A percentile compares a stretch with the other conserved stretches of the same genome.
Evolutionary conservation across 2,797 vertebrate genomes (phyloP).

Genomic region (Xenopus petersii): DNA sequence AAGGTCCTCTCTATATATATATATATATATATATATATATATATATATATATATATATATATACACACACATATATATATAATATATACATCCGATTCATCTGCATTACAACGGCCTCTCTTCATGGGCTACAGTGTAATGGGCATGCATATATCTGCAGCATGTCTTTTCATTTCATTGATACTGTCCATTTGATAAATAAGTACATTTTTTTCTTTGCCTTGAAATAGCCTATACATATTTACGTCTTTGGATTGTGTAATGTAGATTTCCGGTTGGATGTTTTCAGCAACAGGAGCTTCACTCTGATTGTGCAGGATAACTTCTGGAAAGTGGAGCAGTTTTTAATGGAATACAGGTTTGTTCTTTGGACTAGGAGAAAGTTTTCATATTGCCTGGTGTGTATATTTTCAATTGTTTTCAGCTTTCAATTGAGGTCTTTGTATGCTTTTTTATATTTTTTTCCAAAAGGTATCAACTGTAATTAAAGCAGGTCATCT

Average conservation of each 20-base stretch:
- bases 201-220: slow-evolving; percentile 17
- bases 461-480: slow-evolving; percentile 50
- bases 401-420: slow-evolving; percentile 59
- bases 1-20: slow-evolving; percentile 4
- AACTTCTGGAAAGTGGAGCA: slow-evolving; percentile 9
- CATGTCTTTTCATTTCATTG: not conserved
- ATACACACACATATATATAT: slow-evolving; percentile 14
- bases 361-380: slow-evolving; percentile 39
- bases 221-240: slow-evolving; percentile 36
- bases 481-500: slow-evolving; percentile 59
- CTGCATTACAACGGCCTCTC: slow-evolving; percentile 59
- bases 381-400: slow-evolving; percentile 27
- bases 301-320: slow-evolving; percentile 27
- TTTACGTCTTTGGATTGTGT: slow-evolving; percentile 20
- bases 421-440: slow-evolving; percentile 58
- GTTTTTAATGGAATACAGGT: slow-evolving; percentile 23
- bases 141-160: slow-evolving; percentile 47
- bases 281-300: slow-evolving; percentile 18
- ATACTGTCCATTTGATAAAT: slow-evolving; percentile 31
- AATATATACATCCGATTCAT: slow-evolving; percentile 66
- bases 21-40: too few species aligned
- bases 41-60: too few species aligned
- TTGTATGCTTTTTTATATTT: slow-evolving; percentile 39
- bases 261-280: slow-evolving; percentile 10
- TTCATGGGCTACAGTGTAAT: slow-evolving; percentile 55